These are phyloP conservation scores for Proterorhinus semilunaris DNA, from an alignment of 2,113 vertebrate genomes.

Conservation along the genomic window DNA sequence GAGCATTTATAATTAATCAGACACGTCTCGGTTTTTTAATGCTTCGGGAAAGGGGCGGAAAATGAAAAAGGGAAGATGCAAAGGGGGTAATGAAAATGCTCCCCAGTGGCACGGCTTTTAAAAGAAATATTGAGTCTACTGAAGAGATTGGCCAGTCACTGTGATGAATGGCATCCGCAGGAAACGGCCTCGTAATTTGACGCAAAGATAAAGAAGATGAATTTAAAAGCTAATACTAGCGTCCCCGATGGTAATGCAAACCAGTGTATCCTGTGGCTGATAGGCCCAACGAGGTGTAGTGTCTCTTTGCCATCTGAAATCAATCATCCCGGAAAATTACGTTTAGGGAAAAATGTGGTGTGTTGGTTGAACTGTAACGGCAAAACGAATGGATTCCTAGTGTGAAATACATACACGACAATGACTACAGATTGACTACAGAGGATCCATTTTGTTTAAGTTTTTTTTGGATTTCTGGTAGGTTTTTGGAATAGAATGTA, in stretches of 20 bases:
- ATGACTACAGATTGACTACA: no score
- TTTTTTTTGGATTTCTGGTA: no score
- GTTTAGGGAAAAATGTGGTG: neutral
- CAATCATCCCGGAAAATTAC: slow-evolving; percentile 15
- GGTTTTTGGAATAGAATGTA: no score
- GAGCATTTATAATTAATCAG: slow-evolving; percentile 62
- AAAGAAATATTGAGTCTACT: slow-evolving; percentile 17
- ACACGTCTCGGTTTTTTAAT: slow-evolving; percentile 59
- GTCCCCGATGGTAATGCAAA: neutral
- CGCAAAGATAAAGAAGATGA: slow-evolving; percentile 35
- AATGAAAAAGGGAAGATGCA: slow-evolving; percentile 38
- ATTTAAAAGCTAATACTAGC: slow-evolving; percentile 34
- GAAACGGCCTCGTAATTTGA: slow-evolving; percentile 22
- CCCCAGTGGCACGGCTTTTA: slow-evolving; percentile 44
- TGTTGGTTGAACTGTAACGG: neutral
- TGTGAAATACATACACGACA: no score
- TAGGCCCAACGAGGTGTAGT: slow-evolving; percentile 15
- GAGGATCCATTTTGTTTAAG: no score
- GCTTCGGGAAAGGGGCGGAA: slow-evolving; percentile 44
- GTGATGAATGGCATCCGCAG: slow-evolving; percentile 50
- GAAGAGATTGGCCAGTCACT: slow-evolving; percentile 34
- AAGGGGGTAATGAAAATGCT: slow-evolving; percentile 41
- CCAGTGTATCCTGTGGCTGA: slow-evolving; percentile 1
- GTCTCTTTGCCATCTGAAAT: slow-evolving; percentile 19
- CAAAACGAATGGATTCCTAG: neutral